Conservation (phyloP, 2,888 invertebrate genomes). For the Phaonia tiefii region DNA sequence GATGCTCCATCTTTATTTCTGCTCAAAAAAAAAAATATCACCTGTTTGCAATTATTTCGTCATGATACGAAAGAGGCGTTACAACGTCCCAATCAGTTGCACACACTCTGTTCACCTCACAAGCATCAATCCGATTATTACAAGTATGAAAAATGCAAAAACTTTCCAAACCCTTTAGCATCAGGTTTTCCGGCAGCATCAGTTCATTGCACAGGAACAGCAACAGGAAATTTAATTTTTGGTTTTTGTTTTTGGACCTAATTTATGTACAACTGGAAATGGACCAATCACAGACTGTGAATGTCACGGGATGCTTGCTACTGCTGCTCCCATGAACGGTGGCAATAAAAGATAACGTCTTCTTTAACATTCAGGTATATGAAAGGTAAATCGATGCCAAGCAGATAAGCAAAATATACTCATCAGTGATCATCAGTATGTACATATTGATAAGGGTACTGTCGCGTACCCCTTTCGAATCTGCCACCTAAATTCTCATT, state of each 20-base stretch:
- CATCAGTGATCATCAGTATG: no score
- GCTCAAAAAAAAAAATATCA: conserved; percentile 16
- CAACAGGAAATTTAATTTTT: conserved; percentile 3
- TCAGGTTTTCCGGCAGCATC: not conserved
- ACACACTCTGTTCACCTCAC: not conserved
- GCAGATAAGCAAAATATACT: no score
- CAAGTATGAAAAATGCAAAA: conserved; percentile 6
- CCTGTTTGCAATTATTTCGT: conserved; percentile 30
- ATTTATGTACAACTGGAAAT: conserved; percentile 4
- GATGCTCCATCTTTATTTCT: not conserved
- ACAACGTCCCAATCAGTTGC: conserved; percentile 6
- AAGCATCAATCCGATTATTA: conserved; percentile 16
- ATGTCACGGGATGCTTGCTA: no score
- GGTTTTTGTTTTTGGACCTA: not conserved
- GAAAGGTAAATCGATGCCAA: no score
- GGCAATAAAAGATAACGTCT: no score
- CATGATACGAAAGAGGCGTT: conserved; percentile 15
- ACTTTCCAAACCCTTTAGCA: conserved; percentile 14
- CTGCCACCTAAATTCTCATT: not conserved
- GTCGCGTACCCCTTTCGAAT: not conserved
- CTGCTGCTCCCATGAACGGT: no score
- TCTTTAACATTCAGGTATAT: no score
- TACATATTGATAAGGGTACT: no score
- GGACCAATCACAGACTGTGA: conserved; percentile 6
- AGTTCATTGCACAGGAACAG: not conserved